Conservation (phyloP, 2,888 invertebrate genomes). For the Ceraclea dissimilis region DNA sequence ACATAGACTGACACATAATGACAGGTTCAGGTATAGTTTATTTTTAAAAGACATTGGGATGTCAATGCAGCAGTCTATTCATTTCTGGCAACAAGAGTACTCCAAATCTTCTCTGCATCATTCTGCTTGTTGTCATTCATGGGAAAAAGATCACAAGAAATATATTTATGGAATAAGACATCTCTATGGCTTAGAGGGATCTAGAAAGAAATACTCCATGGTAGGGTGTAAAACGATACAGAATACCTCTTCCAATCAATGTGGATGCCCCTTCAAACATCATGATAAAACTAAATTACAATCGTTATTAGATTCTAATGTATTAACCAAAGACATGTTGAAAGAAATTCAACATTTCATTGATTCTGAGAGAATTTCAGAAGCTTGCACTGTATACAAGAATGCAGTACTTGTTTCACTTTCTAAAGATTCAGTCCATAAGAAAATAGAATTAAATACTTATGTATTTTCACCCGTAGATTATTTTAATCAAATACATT, state of each 20-base stretch:
- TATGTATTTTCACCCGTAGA: conserved; percentile 9
- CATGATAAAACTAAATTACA: conserved; percentile 44
- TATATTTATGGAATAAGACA: conserved; percentile 63
- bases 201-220: conserved; percentile 52
- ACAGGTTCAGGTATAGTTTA: conserved; percentile 57
- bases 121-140: conserved; percentile 53
- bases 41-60: conserved; percentile 67
- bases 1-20: conserved; percentile 59
- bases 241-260: conserved; percentile 49
- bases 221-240: conserved; percentile 54
- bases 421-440: not conserved
- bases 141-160: conserved; percentile 55
- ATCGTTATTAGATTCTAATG: conserved; percentile 31
- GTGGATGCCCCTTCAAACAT: conserved; percentile 57
- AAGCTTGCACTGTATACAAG: conserved; percentile 22
- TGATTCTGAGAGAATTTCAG: conserved; percentile 27
- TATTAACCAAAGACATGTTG: conserved; percentile 9
- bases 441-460: not conserved
- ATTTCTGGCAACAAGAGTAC: conserved; percentile 61
- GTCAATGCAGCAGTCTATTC: conserved; percentile 54
- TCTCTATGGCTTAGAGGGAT: conserved; percentile 64
- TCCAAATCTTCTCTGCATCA: conserved; percentile 40
- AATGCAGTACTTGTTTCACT: conserved; percentile 10
- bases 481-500: conserved; percentile 32
- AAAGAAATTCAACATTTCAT: conserved; percentile 25